These are phyloP conservation scores for Stegophylla sp. DNA, from an alignment of 2,888 invertebrate genomes.

Conservation along the genomic window DNA sequence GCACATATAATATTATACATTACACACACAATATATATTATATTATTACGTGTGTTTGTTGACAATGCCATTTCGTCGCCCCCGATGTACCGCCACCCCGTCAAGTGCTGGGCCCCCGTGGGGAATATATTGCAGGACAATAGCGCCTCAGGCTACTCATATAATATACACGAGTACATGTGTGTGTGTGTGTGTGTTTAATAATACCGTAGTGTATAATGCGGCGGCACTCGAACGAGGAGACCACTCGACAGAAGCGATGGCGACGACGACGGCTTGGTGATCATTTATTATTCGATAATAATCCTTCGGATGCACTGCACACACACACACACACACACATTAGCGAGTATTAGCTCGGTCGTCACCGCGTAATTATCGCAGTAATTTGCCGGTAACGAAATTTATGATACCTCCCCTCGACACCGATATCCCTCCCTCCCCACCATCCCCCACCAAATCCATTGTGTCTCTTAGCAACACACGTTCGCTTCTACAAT, in stretches of 20 bases:
- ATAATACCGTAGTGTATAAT: neutral
- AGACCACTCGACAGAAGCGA: neutral
- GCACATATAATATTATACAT: neutral
- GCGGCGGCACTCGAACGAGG: neutral
- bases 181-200: neutral
- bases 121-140: slow-evolving; percentile 43
- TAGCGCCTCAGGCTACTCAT: slow-evolving; percentile 36
- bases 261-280: neutral
- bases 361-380: neutral
- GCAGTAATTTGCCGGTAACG: slow-evolving; percentile 30
- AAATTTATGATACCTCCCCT: neutral
- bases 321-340: no score
- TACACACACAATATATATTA: neutral
- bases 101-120: slow-evolving; percentile 18
- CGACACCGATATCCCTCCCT: neutral
- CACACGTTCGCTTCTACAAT: neutral
- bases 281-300: slow-evolving; percentile 12
- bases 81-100: slow-evolving; percentile 13
- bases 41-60: slow-evolving; percentile 23
- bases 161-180: neutral
- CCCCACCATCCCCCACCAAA: neutral
- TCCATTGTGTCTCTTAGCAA: neutral
- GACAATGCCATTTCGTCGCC: slow-evolving; percentile 41
- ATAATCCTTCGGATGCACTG: slow-evolving; percentile 6
- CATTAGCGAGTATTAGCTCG: neutral